Base-by-base conservation (phyloP, 2,888 invertebrate genomes). In the Cryptus viduatorius region DNA sequence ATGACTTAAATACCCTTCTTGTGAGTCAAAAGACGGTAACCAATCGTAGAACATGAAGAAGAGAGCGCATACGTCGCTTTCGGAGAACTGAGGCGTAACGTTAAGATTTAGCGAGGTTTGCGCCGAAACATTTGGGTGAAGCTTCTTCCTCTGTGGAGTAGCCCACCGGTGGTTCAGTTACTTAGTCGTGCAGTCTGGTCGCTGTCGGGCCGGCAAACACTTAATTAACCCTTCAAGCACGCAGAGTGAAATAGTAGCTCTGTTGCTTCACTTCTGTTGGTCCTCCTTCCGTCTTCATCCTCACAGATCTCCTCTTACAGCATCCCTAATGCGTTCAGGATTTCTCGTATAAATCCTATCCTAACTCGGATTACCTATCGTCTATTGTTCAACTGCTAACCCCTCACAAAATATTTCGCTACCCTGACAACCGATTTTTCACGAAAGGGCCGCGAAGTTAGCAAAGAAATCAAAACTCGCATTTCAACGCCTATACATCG, bases 211-310 rank as follows among this genome's bases (percentile, higher is more conserved):
- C 87, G 87, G 88, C 90, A 90, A 90, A 90, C 89, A 89, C 90
- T 91, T 91, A 91, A 91, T 91, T 91, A 91, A 90, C 89, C 88
- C 91, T 89, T 90, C 90, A 88, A 89, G 87, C 86, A 88, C 83
- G 82, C 84, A 53, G 81, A 88, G 86, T 86, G 86, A 87, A 89
- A 87, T 87, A 86, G 81, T 80, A 73, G 73, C 82, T 83, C 80
- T 83, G 86, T 86, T 82, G 65, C 82, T 78, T 80, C 73, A 61
- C 65, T 82, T 84, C 72, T 79, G 61, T 85, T 65, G 59, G 67
- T 78, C 42, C 37, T 16, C 29, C 69, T 48, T 31, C 61, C 19
- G 50, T 75, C 67, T 67, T 37, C 65, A 64, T 61, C 68, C 44
- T 71, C 29, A 16, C 44, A 29, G 24, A 44, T 73, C 19, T 79